phyloP scores from a whole-genome alignment of 2,888 invertebrate genomes.

The Leptinotarsa peninsularis region DNA sequence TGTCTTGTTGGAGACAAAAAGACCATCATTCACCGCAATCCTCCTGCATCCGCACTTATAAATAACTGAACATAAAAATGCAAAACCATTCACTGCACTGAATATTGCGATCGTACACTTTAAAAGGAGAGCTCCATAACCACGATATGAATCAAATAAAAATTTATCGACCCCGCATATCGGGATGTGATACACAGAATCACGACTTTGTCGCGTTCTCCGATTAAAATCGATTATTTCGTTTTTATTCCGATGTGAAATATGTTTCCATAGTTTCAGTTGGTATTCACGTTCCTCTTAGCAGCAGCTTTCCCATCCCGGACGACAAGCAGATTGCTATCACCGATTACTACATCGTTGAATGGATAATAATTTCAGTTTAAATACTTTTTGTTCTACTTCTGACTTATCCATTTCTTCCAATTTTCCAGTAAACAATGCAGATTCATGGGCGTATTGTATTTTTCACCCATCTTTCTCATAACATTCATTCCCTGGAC shows the following conservation, averaged over 20 bases:
- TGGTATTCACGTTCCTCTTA: constrained; percentile 16
- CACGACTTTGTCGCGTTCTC: constrained; percentile 46
- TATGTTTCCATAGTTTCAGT: constrained; percentile 20
- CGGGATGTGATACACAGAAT: constrained; percentile 49
- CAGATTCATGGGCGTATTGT: too few species aligned
- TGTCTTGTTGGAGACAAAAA: neutral
- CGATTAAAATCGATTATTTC: constrained; percentile 38
- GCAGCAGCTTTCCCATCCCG: constrained; percentile 1
- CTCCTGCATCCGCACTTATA: constrained; percentile 10
- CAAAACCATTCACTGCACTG: constrained; percentile 13
- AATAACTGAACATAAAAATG: constrained; percentile 10
- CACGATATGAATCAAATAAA: constrained; percentile 49
- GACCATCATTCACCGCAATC: neutral
- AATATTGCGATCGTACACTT: neutral
- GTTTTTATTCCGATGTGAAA: constrained; percentile 13
- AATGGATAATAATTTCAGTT: constrained; percentile 2
- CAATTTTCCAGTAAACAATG: too few species aligned
- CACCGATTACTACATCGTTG: neutral
- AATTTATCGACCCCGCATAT: constrained; percentile 51
- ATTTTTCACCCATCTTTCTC: too few species aligned
- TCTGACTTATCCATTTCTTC: too few species aligned
- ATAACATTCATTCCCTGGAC: too few species aligned
- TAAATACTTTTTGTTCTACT: neutral
- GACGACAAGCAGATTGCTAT: constrained; percentile 1
- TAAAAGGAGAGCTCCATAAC: constrained; percentile 19